Evolutionary conservation across 2,888 invertebrate species (phyloP), one percentile per base, ranked within the genome.

Genomic region (Meghimatium bilineatum): DNA sequence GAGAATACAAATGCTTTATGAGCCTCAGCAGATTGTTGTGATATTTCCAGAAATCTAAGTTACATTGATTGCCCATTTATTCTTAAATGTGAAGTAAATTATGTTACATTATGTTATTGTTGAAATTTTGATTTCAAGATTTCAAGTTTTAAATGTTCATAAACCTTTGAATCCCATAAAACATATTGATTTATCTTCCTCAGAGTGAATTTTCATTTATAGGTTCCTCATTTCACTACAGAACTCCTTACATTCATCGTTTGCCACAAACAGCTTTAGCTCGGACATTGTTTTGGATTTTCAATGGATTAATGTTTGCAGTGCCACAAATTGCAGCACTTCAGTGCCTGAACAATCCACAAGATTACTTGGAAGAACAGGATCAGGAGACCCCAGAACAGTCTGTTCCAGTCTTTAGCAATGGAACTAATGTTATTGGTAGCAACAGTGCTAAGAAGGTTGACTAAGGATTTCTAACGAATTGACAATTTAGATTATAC

Each of bases 311-410:
- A n/a, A 69, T 90, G 78, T 86, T 90, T 8, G n/a, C 89, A 6
- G 81, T 90, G 20, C 90, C 90, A 8, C 90, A 90, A 77, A 38
- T 90, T 23, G 83, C 90, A 29, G 89, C 89, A 34, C 86, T 84
- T 72, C 74, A 88, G 23, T 89, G 88, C 77, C 34, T 86, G 26
- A 66, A 34, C 26, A 77, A 78, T 2, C 71, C 80, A 29, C 17
- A 72, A 0, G 82, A 71, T 38, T 85, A 79, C 49, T 34, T 77
- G 49, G 34, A 29, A 14, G 32, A 67, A 26, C 66, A 63, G 34
- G 29, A 44, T 12, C 49, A 56, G 56, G 63, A 67, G 38, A 23
- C 66, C 1, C 1, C 23, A 34, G 75, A 82, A 23, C 66, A 63
- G 29, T 34, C 66, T 44, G 32, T 12, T n/a, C 26, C 75, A 66